Evolutionary conservation across 1,140 invertebrate genomes (phyloP).

Genomic region (Notospermus geniculatus): DNA sequence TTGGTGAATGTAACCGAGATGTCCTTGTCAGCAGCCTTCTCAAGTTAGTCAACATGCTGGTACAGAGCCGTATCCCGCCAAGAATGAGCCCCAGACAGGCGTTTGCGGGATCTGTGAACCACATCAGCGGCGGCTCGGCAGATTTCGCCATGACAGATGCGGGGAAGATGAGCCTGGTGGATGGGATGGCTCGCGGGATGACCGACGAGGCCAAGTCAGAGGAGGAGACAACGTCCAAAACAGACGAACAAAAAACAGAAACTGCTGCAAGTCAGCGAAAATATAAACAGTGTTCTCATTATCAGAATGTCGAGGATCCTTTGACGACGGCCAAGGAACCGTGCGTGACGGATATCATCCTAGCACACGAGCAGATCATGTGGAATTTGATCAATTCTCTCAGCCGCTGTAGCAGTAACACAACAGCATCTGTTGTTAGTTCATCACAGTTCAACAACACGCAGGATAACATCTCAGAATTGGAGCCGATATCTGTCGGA

Average conservation of each 20-base stretch:
- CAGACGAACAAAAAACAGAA: slow-evolving; percentile 39
- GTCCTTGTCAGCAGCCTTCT: slow-evolving; percentile 68
- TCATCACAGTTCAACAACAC: slow-evolving; percentile 27
- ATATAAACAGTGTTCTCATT: slow-evolving; percentile 6
- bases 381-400: slow-evolving; percentile 67
- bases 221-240: slow-evolving; percentile 43
- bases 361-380: slow-evolving; percentile 65
- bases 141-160: slow-evolving; percentile 13
- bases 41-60: slow-evolving; percentile 67
- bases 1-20: slow-evolving; percentile 63
- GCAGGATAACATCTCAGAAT: slow-evolving; percentile 44
- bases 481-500: slow-evolving; percentile 70
- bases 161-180: no score
- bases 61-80: slow-evolving; percentile 65
- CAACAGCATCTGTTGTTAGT: slow-evolving; percentile 48
- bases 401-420: slow-evolving; percentile 65
- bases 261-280: slow-evolving; percentile 14
- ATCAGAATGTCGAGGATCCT: slow-evolving; percentile 1
- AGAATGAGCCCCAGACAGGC: background rate
- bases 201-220: slow-evolving; percentile 31
- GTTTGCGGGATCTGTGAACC: no score
- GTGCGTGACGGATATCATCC: slow-evolving; percentile 46
- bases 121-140: background rate
- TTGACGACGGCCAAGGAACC: slow-evolving; percentile 11
- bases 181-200: no score